These are phyloP conservation scores for Pterocles orientalis DNA, from an alignment of 2,113 vertebrate genomes.

Conservation along the genomic window DNA sequence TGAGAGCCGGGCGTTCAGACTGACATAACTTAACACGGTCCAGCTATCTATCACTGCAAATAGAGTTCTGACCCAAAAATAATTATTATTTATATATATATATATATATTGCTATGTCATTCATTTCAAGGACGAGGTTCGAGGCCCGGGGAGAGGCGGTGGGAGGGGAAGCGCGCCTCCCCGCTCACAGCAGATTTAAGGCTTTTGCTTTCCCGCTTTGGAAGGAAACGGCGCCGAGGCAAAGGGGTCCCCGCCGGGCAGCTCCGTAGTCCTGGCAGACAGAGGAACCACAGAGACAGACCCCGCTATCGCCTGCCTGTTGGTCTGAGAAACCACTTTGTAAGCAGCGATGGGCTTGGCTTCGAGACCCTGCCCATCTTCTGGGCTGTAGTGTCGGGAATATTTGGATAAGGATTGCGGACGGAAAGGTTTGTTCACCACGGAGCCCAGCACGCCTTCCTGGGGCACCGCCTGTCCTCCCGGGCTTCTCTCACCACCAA, in stretches of 20 bases:
- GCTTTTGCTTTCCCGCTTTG: conserved; percentile 89
- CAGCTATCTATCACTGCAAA: conserved; percentile 35
- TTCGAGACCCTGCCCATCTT: conserved; percentile 65
- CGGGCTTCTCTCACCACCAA: conserved; percentile 47
- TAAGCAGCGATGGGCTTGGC: conserved; percentile 83
- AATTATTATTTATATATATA: background rate
- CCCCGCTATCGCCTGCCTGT: conserved; percentile 77
- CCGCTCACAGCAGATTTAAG: conserved; percentile 71
- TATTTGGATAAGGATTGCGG: conserved; percentile 91
- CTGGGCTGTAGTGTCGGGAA: conserved; percentile 91
- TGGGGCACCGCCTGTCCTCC: conserved; percentile 62
- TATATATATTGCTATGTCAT: conserved; percentile 20
- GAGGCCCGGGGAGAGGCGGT: background rate
- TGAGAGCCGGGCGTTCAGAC: background rate
- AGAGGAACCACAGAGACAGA: conserved; percentile 80
- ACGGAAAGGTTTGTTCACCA: conserved; percentile 81
- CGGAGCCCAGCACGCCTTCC: conserved; percentile 72
- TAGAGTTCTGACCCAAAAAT: conserved; percentile 41
- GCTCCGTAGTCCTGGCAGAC: conserved; percentile 85
- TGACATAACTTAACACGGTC: conserved; percentile 58
- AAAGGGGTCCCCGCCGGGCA: conserved; percentile 84
- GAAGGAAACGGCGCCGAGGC: conserved; percentile 91
- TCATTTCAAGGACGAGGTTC: background rate
- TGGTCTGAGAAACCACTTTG: conserved; percentile 87
- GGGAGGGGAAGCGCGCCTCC: background rate